These are phyloP conservation scores for Actenoides lindsayi DNA, from an alignment of 2,113 vertebrate genomes.

Conservation along the genomic window DNA sequence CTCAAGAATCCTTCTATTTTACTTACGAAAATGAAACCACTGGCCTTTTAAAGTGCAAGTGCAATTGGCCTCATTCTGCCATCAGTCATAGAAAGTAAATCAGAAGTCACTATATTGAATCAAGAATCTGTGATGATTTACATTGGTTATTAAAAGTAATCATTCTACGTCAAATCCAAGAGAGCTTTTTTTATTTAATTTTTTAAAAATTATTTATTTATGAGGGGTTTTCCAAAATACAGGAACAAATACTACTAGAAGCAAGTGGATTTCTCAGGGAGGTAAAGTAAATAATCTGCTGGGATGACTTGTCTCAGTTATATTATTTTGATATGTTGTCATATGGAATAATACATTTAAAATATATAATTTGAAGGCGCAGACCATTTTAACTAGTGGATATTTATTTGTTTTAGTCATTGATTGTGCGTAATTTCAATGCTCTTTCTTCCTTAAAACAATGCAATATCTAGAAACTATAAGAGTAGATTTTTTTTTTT, in stretches of 20 bases:
- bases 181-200: fast-evolving
- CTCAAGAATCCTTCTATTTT: background rate
- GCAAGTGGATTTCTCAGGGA: background rate
- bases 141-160: background rate
- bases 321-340: background rate
- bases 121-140: background rate
- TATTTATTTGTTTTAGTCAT: background rate
- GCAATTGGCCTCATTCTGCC: background rate
- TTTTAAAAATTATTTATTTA: background rate
- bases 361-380: background rate
- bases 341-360: background rate
- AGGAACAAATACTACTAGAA: background rate
- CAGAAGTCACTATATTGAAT: background rate
- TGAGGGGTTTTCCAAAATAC: background rate
- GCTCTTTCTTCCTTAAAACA: background rate
- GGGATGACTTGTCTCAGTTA: background rate
- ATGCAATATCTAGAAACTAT: background rate
- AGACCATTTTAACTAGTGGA: background rate
- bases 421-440: background rate
- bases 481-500: background rate
- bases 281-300: background rate
- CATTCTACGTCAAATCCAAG: background rate
- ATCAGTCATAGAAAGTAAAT: conserved; percentile 7
- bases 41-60: conserved; percentile 5
- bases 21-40: conserved; percentile 1